Percentiles rank a stretch among this genome's conserved stretches.
phyloP scores from a whole-genome alignment of 1,140 invertebrate genomes.

The Rhopalosiphum padi region DNA sequence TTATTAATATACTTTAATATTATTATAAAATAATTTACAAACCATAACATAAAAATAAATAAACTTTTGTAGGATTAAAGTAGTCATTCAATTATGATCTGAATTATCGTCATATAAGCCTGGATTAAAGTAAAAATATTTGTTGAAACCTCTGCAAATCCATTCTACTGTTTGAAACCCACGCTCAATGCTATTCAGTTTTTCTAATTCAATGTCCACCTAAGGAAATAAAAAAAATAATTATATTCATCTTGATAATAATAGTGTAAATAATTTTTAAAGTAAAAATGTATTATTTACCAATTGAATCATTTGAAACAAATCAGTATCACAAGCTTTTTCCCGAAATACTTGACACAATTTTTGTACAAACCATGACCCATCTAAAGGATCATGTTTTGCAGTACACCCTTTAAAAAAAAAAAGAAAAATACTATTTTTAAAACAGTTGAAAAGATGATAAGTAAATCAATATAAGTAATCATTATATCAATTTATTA shows the following conservation, averaged over 20 bases:
- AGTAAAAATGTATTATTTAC: neutral
- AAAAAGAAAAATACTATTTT: neutral
- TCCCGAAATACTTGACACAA: slow-evolving; percentile 46
- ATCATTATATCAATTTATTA: neutral
- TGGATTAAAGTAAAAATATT: slow-evolving; percentile 58
- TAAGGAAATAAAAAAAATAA: neutral
- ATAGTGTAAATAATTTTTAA: neutral
- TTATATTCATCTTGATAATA: neutral
- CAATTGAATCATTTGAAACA: slow-evolving; percentile 49
- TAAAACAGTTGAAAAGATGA: neutral
- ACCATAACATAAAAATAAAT: no score
- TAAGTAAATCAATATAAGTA: neutral
- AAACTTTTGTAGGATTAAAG: no score
- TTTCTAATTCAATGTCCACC: slow-evolving; percentile 35
- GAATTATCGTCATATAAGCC: slow-evolving; percentile 54
- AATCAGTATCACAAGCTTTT: slow-evolving; percentile 56
- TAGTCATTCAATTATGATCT: neutral
- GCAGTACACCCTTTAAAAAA: slow-evolving; percentile 40
- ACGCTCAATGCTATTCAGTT: neutral
- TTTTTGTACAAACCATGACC: slow-evolving; percentile 58
- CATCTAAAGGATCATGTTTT: slow-evolving; percentile 1
- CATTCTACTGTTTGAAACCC: slow-evolving; percentile 51
- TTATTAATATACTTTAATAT: no score
- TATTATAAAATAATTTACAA: no score
- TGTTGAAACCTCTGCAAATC: slow-evolving; percentile 24